Evolutionary conservation across 2,113 vertebrate genomes (phyloP), one percentile per base, ranked within the genome.

Genomic region (Dendrocopos noguchii): DNA sequence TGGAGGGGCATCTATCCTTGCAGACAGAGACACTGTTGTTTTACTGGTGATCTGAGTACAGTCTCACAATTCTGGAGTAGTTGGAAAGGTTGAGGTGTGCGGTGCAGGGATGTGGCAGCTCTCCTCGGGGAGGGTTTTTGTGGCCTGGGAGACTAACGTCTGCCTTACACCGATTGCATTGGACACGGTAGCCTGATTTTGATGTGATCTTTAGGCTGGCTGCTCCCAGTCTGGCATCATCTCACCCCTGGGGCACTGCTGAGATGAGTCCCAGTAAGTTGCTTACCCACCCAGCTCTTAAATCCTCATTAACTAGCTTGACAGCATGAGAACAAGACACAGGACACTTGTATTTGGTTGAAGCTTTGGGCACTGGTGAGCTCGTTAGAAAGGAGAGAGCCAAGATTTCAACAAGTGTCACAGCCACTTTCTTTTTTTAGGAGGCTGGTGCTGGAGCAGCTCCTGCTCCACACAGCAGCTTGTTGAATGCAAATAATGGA

Each of bases 151-250:
- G 18, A 12, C 13, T 13, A 27, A 56, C 27, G 50, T 18, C 46
- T 50, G 10, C 10, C 67, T 10, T 6, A 12, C 56, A 3, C 61
- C 2, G 0, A 36, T n/a, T 42, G 59, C 6, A 3, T 2, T 0
- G 74, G 57, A 6, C 6, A 2, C 2, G 12, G n/a, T 36, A 53
- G 64, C 75, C 34, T 7, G 3, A 1, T 10, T 14, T 15, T 0
- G 1, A 2, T 6, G 42, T 4, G 29, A 61, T 86, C 47, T 33
- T n/a, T 15, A 12, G 65, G 33, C 15, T 1, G 21, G 84, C 42
- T 59, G 59, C 50, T 81, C 59, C 34, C 59, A 29, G 15, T 4
- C 53, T 8, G 1, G 25, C 63, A 10, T 53, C 63, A 20, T 19
- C 9, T 8, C 39, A 16, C 3, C 27, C n/a, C 7, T 25, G 1